A percentile compares a stretch with the other conserved stretches of the same genome.
These are phyloP conservation scores for Drosophila tripunctata DNA, from an alignment of 2,888 invertebrate species.

Conservation along the genomic window DNA sequence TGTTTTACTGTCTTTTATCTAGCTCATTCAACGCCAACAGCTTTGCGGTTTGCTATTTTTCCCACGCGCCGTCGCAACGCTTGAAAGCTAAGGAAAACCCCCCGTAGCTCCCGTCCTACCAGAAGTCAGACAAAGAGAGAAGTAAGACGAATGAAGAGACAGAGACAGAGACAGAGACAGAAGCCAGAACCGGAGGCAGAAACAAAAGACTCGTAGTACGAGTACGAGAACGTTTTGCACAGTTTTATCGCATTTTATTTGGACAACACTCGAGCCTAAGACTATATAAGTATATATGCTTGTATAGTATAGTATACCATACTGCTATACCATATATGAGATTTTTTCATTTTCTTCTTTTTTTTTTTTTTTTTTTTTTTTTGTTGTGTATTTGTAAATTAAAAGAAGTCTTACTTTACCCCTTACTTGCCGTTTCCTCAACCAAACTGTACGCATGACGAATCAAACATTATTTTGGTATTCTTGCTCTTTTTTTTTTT, in stretches of 20 bases:
- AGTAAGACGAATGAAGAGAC: background rate
- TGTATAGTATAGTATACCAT: background rate
- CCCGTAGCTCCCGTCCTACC: background rate
- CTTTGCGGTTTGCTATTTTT: slow-evolving; percentile 48
- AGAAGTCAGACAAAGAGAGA: too few species aligned
- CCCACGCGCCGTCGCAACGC: slow-evolving; percentile 47
- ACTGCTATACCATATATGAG: slow-evolving; percentile 10
- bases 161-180: background rate
- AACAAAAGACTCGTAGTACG: slow-evolving; percentile 43
- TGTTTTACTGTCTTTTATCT: slow-evolving; percentile 31
- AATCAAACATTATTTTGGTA: slow-evolving; percentile 22
- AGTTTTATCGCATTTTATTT: slow-evolving; percentile 47
- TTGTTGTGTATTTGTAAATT: slow-evolving; percentile 2
- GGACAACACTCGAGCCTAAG: slow-evolving; percentile 30
- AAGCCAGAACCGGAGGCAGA: slow-evolving; percentile 7
- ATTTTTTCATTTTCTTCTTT: too few species aligned
- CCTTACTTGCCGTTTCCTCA: too few species aligned
- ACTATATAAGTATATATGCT: slow-evolving; percentile 15
- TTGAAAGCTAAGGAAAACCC: slow-evolving; percentile 18
- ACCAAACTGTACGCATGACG: slow-evolving; percentile 32
- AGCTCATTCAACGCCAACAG: slow-evolving; percentile 46
- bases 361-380: background rate
- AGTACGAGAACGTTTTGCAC: slow-evolving; percentile 39
- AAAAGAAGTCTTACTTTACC: slow-evolving; percentile 46
- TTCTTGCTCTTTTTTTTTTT: background rate